Evolutionary conservation across 2,113 vertebrate genomes (phyloP).

Genomic region (Pedionomus torquatus): DNA sequence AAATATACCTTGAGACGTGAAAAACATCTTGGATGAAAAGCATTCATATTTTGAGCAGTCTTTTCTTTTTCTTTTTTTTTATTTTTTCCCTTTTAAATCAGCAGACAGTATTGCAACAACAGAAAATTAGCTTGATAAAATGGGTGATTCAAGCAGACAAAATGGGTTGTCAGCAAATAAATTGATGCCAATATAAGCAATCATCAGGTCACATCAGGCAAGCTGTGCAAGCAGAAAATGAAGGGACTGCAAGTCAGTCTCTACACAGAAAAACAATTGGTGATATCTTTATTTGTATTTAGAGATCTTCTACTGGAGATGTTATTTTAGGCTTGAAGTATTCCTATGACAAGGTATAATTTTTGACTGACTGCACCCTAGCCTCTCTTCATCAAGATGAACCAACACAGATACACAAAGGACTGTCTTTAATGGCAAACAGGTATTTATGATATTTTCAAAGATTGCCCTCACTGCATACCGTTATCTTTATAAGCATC

Average conservation of each 20-base stretch:
- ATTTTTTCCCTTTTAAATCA: background rate
- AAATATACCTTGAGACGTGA: background rate
- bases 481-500: background rate
- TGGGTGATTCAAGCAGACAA: constrained; percentile 10
- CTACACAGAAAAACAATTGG: background rate
- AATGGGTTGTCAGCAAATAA: constrained; percentile 57
- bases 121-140: constrained; percentile 21
- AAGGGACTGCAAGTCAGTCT: background rate
- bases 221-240: constrained; percentile 49
- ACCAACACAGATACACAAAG: background rate
- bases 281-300: background rate
- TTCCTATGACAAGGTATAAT: background rate
- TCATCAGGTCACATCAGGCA: constrained; percentile 34
- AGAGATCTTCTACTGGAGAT: background rate
- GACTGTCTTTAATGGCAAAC: background rate
- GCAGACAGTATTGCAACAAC: background rate
- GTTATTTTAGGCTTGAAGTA: background rate
- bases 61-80: background rate
- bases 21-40: background rate
- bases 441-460: background rate
- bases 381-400: constrained; percentile 7
- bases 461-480: background rate
- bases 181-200: constrained; percentile 44
- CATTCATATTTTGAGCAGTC: background rate
- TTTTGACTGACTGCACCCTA: constrained; percentile 23